Evolutionary conservation across 2,797 vertebrate species (phyloP).

Genomic region (Hippoglossus hippoglossus): DNA sequence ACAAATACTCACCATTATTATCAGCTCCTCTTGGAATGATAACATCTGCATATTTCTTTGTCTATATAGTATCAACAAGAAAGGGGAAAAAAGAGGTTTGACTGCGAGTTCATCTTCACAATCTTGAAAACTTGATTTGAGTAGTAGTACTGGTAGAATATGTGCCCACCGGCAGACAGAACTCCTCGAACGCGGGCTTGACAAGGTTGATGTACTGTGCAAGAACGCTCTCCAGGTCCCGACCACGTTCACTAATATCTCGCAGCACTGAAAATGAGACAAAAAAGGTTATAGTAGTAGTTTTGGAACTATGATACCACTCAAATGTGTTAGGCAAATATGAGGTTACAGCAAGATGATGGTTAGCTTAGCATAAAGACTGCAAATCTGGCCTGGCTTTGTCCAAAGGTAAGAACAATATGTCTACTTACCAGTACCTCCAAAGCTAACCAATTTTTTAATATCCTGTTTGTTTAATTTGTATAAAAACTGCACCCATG

Average conservation of each 20-base stretch:
- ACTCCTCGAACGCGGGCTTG: slow-evolving; percentile 97
- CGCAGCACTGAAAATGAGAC: slow-evolving; percentile 84
- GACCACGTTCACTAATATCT: slow-evolving; percentile 92
- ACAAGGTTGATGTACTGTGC: slow-evolving; percentile 96
- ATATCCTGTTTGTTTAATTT: not conserved
- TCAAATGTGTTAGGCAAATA: too few species aligned
- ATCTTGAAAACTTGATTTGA: not conserved
- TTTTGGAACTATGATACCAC: too few species aligned
- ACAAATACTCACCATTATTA: slow-evolving; percentile 89
- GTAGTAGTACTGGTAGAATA: not conserved
- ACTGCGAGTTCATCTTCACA: not conserved
- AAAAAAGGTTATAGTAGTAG: not conserved
- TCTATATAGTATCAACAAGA: slow-evolving; percentile 75
- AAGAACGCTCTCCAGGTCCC: slow-evolving; percentile 92
- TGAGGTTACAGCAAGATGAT: too few species aligned
- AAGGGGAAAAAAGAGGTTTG: slow-evolving; percentile 4
- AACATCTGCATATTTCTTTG: slow-evolving; percentile 96
- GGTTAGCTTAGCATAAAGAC: too few species aligned
- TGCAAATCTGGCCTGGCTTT: too few species aligned
- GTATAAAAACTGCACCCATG: too few species aligned
- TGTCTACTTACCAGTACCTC: not conserved
- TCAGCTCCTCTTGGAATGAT: slow-evolving; percentile 96
- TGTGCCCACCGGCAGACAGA: slow-evolving; percentile 94
- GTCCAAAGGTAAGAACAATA: not conserved
- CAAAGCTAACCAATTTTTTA: not conserved